These are phyloP conservation scores for Mormyrus proboscirostris DNA, from an alignment of 2,797 vertebrate species.

Conservation along the genomic window DNA sequence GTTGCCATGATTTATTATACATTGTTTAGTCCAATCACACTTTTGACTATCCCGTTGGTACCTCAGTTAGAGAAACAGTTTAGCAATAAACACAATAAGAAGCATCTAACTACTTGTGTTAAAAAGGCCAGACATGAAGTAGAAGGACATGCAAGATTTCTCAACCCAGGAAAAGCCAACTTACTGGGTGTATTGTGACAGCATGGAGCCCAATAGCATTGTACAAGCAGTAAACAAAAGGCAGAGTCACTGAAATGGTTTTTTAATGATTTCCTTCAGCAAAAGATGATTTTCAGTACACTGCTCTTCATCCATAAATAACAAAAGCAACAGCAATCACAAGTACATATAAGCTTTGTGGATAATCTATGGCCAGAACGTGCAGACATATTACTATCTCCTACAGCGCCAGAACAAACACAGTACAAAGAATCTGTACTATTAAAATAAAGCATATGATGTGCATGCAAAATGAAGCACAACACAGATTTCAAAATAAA, in stretches of 20 bases:
- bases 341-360: background rate
- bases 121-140: background rate
- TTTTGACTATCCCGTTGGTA: background rate
- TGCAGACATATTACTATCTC: background rate
- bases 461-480: background rate
- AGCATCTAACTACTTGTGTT: background rate
- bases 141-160: background rate
- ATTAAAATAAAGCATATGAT: background rate
- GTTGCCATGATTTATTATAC: background rate
- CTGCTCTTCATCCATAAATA: background rate
- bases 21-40: constrained; percentile 7
- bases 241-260: background rate
- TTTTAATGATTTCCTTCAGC: background rate
- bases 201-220: background rate
- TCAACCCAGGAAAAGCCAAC: background rate
- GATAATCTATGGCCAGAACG: background rate
- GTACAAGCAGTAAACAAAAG: background rate
- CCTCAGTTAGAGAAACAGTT: background rate
- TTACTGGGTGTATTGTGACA: background rate
- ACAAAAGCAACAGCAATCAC: background rate
- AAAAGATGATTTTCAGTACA: background rate
- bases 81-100: background rate
- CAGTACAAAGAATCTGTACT: background rate
- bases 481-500: background rate
- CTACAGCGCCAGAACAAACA: background rate